Conservation (phyloP, 2,888 invertebrate species). For the Neria commutata region DNA sequence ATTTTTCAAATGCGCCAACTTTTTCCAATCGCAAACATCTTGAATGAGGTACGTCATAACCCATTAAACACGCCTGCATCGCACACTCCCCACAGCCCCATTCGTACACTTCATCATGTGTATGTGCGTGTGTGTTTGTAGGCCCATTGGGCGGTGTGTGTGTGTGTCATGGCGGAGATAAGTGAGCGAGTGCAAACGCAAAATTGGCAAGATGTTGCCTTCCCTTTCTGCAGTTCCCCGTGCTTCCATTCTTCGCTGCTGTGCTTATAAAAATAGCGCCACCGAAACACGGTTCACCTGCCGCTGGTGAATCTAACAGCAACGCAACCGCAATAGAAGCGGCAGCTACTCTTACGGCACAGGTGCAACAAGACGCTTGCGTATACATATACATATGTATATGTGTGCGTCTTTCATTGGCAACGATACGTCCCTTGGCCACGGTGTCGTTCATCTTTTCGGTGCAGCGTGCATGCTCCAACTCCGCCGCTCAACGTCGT, state of each 20-base stretch:
- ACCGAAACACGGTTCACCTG: slow-evolving; percentile 3
- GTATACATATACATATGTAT: too few relatives aligned
- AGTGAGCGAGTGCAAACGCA: neutral
- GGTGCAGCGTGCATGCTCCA: neutral
- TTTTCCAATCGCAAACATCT: too few relatives aligned
- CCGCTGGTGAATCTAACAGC: neutral
- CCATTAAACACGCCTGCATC: slow-evolving; percentile 49
- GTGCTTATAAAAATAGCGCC: neutral
- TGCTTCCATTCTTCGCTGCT: neutral
- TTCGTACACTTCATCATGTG: neutral
- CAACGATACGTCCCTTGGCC: slow-evolving; percentile 43
- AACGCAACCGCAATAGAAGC: too few relatives aligned
- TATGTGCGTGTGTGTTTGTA: too few relatives aligned
- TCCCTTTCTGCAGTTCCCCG: neutral
- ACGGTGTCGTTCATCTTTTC: neutral
- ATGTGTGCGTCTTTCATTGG: slow-evolving; percentile 32
- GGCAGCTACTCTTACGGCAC: too few relatives aligned
- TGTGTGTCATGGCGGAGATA: neutral
- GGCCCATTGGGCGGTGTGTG: too few relatives aligned
- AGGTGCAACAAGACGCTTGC: too few relatives aligned
- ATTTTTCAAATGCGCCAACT: too few relatives aligned
- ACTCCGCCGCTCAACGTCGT: too few relatives aligned
- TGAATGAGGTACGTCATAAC: slow-evolving; percentile 45
- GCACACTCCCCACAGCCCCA: neutral
- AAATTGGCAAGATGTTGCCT: neutral